phyloP scores from a whole-genome alignment of 2,113 vertebrate species.

The Noturus placidus region DNA sequence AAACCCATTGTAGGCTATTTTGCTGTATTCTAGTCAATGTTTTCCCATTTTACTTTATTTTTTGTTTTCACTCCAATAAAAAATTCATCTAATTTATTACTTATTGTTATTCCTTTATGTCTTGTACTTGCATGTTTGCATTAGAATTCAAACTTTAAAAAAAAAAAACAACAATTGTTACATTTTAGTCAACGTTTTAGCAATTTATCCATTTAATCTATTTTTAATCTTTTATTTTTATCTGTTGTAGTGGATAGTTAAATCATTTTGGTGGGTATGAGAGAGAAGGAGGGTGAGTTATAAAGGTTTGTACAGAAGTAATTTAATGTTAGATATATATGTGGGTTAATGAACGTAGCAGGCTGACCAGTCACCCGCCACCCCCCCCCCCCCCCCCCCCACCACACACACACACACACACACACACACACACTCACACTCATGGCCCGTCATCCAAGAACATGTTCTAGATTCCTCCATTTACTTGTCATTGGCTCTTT shows the following conservation, averaged over 20 bases:
- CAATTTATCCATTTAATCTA: neutral
- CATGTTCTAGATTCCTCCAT: constrained; percentile 16
- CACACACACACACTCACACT: neutral
- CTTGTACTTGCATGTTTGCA: neutral
- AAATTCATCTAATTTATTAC: neutral
- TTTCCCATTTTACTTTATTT: neutral
- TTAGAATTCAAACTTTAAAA: too few species aligned
- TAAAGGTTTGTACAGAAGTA: too few species aligned
- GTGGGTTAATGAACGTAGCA: neutral
- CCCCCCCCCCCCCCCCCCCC: too few species aligned
- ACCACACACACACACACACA: neutral
- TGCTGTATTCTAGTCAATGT: neutral
- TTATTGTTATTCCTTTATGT: neutral
- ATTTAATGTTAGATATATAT: neutral
- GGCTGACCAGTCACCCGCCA: neutral
- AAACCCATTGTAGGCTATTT: neutral
- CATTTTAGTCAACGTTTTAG: neutral
- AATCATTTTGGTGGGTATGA: neutral
- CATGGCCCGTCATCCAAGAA: neutral
- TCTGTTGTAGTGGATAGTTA: neutral
- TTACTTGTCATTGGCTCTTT: neutral
- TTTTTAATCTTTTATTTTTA: neutral
- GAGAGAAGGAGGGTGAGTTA: neutral
- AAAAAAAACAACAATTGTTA: neutral
- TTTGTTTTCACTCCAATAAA: neutral